Base-by-base conservation (phyloP, 2,797 vertebrate species). In the Ctenopoma kingsleyae region DNA sequence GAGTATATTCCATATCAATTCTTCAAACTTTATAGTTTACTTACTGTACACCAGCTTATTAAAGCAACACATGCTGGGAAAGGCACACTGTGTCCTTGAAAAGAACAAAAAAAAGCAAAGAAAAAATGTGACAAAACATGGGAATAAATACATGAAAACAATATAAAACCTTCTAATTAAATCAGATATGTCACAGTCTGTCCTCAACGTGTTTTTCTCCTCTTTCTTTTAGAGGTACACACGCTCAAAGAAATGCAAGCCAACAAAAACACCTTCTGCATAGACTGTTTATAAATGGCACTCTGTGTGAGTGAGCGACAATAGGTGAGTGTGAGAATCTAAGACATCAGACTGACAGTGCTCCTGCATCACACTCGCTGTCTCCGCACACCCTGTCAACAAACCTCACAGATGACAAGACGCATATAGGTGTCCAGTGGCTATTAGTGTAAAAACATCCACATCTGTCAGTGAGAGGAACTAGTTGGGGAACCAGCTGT, bases 371-470 rank as follows among this genome's bases (percentile, higher is more conserved):
- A 80, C 73, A 73, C 65, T 46, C 35, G 22, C 66, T 41, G 63
- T 75, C 63, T 67, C 43, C 0, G 22, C 70, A 58, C 61, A 67
- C 9, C 20, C 68, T 84, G 82, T 82, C 78, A 87, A 86, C 74
- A 85, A 84, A 85, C 65, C 79, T 81, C 70, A 79, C 77, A 69
- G 59, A 73, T 87, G 91, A 86, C 83, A 79, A 75, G 74, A 80
- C 4, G 48, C 55, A 47, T 85, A 89, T 85, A 89, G 87, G 88
- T 92, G 89, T 90, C 88, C 80, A 54, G 67, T 83, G 86, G 84
- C 86, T 87, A 87, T 90, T 89, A 89, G 80, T 75, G 87, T 74
- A 80, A 79, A 85, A 89, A 83, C 71, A 11, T 80, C 59, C 84
- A 82, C 82, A 70, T 89, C 76, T 87, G 91, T 88, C 87, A 89